phyloP scores from a whole-genome alignment of 2,888 invertebrate species.

The Eupithecia tripunctaria region DNA sequence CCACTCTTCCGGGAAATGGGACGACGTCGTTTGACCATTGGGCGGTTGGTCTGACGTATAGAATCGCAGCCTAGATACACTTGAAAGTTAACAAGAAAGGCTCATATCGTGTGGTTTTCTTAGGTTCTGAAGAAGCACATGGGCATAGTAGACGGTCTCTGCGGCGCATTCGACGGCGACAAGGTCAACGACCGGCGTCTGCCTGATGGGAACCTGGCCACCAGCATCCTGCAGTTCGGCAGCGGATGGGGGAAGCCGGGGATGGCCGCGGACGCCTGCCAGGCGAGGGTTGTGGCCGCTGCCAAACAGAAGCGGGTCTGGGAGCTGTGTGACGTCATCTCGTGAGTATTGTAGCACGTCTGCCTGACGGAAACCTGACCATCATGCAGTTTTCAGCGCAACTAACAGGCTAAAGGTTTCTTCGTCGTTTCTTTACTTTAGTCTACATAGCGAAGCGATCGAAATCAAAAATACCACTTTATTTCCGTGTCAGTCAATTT shows the following conservation, averaged over 20 bases:
- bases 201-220: constrained; percentile 87
- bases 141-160: constrained; percentile 90
- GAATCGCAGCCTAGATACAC: not conserved
- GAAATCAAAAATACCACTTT: too few relatives aligned
- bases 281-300: constrained; percentile 85
- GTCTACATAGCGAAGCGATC: too few relatives aligned
- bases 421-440: too few relatives aligned
- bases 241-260: constrained; percentile 89
- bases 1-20: not conserved
- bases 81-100: too few relatives aligned
- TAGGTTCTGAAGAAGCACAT: constrained; percentile 84
- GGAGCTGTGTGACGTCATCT: constrained; percentile 87
- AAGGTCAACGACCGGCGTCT: constrained; percentile 87
- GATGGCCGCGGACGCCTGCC: constrained; percentile 80
- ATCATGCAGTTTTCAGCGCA: constrained; percentile 53
- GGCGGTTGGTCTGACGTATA: not conserved
- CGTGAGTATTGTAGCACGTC: constrained; percentile 71
- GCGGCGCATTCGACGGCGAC: constrained; percentile 90
- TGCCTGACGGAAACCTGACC: constrained; percentile 85
- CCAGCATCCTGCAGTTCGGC: constrained; percentile 89
- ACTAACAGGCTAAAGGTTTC: too few relatives aligned
- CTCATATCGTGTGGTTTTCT: not conserved
- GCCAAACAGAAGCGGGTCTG: constrained; percentile 86
- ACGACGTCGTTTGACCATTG: not conserved
- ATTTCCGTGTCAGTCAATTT: too few relatives aligned